A percentile compares a stretch with the other conserved stretches of the same genome.
These are phyloP conservation scores for Phalacrocorax brasilianus DNA, from an alignment of 2,113 vertebrate genomes.

Conservation along the genomic window DNA sequence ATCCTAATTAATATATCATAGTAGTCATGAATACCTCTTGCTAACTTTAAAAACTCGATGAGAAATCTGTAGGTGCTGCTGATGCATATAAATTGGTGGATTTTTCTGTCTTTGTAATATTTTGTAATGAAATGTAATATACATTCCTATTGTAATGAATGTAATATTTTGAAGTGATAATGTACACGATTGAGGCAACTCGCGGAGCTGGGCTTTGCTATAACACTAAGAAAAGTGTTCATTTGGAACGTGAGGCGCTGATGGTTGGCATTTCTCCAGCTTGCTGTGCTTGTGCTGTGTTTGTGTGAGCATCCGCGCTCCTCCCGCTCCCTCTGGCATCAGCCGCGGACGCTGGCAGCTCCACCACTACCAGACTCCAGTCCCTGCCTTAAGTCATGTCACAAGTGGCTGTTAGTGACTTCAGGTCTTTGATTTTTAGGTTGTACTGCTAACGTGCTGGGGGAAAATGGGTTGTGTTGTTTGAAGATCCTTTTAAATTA, in stretches of 20 bases:
- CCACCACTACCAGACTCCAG: fast-evolving
- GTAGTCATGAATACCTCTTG: background rate
- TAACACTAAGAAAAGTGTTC: no score
- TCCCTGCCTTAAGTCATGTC: background rate
- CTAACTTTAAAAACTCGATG: background rate
- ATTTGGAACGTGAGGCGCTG: background rate
- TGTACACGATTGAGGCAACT: background rate
- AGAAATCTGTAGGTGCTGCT: background rate
- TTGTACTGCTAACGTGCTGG: background rate
- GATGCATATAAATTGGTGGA: background rate
- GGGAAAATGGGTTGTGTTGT: background rate
- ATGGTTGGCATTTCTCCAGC: background rate
- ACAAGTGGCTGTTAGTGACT: background rate
- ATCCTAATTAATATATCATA: background rate
- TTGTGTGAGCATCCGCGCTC: background rate
- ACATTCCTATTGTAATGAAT: background rate
- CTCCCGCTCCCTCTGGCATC: background rate
- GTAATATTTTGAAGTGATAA: background rate
- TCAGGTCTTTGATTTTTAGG: background rate
- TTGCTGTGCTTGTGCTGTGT: background rate
- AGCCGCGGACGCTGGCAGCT: background rate
- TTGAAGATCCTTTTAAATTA: background rate
- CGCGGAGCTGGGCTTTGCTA: background rate
- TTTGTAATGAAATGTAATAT: background rate
- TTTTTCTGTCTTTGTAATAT: background rate